Conservation (phyloP, 2,888 invertebrate genomes). For the Conomelus anceps region DNA sequence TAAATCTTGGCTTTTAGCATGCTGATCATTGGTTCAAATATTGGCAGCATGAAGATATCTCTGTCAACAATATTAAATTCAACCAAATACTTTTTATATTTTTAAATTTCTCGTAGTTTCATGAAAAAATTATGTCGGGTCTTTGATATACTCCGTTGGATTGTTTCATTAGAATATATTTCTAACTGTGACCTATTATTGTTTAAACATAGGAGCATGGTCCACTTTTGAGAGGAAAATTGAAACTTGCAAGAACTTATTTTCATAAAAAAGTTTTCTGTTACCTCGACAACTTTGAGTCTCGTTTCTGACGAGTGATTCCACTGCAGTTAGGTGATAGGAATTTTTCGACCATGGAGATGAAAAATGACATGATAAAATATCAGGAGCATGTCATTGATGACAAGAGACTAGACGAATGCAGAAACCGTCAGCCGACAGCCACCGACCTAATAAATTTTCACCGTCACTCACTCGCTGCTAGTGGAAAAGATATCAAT, state of each 20-base stretch:
- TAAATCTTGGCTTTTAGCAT: no score
- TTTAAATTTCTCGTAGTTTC: no score
- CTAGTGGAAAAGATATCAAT: background rate
- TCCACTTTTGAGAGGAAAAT: no score
- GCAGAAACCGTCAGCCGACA: background rate
- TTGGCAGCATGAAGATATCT: no score
- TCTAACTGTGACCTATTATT: no score
- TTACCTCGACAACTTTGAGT: background rate
- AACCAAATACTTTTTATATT: no score
- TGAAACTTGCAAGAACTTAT: background rate
- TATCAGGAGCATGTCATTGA: background rate
- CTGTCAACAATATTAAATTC: no score
- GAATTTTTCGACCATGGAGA: background rate
- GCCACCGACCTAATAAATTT: background rate
- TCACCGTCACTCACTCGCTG: background rate
- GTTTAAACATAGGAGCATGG: no score
- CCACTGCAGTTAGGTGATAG: background rate
- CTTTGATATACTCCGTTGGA: no score
- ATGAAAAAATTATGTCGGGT: no score
- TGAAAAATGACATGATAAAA: background rate
- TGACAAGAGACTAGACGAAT: background rate
- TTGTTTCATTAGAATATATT: no score
- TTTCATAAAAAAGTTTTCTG: background rate
- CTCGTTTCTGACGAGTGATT: background rate
- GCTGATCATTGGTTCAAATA: no score